Evolutionary conservation across 2,888 invertebrate species (phyloP), one percentile per base, ranked within the genome.

Genomic region (Ephialtes manifestator): DNA sequence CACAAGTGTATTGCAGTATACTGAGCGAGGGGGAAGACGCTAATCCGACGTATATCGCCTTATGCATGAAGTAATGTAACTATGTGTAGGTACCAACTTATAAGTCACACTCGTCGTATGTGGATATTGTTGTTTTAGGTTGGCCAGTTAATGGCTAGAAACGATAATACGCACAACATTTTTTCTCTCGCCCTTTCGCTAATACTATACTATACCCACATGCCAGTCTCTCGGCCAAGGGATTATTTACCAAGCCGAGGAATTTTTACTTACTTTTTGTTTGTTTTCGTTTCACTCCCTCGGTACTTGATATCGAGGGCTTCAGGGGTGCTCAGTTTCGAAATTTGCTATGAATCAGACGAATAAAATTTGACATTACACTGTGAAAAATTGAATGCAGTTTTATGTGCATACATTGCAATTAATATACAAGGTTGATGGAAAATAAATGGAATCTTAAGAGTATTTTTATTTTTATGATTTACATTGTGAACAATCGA

Each of bases 11-110:
- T 67, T 55, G 18, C 43, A 75, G 53, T 39, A 20, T 31, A 18
- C 39, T 10, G 53, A 76, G 46, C 31, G 35, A 51, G 24, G 63
- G 63, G 63, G 48, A 63, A 75, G 75, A 79, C 60, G 39, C 48
- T 82, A 77, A 83, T 83, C 77, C 55, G 65, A 63, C 53, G 39
- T 78, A 39, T 60, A 53, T 79, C 48, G 60, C 46, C 55, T 68
- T 48, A 18, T 13, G 43, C 46, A 39, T 13, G 43, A 39, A 20
- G 13, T 60, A 31, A 3, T 7, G 31, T 31, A 60, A 28, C 28
- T 18, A 8, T 5, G 39, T 65, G 10, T 7, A 39, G 8, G 43
- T 10, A 39, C 65, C 4, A 58, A 78, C 43, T 55, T 68, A 46
- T 28, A 46, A 78, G 68, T 60, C 15, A 58, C 18, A 43, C 24